Percentiles rank a stretch among this genome's conserved stretches.
These are phyloP conservation scores for Chrysomallon squamiferum DNA, from an alignment of 1,140 invertebrate genomes.

Conservation along the genomic window DNA sequence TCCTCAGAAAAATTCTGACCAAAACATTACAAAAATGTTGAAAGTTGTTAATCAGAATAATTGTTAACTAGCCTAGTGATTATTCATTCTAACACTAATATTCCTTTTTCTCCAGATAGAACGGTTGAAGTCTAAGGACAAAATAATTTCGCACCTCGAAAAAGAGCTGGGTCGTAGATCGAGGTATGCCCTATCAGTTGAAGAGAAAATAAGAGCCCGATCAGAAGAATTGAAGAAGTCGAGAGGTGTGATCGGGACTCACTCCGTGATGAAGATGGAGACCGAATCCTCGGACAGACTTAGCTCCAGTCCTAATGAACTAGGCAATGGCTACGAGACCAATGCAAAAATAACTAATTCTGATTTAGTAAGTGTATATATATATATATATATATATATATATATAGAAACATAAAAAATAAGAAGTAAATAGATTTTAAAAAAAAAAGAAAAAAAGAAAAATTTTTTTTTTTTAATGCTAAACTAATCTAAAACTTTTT, in stretches of 20 bases:
- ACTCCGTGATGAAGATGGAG: background rate
- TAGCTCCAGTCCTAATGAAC: background rate
- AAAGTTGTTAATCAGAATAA: too few relatives aligned
- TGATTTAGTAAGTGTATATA: too few relatives aligned
- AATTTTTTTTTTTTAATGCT: too few relatives aligned
- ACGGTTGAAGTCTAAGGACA: conserved; percentile 43
- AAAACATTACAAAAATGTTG: too few relatives aligned
- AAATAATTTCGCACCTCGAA: conserved; percentile 41
- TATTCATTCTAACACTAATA: too few relatives aligned
- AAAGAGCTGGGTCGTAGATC: conserved; percentile 35
- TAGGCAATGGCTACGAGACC: background rate
- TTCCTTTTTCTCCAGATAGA: conserved; percentile 38
- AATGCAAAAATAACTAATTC: background rate
- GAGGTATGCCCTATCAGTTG: conserved; percentile 17
- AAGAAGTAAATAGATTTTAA: too few relatives aligned
- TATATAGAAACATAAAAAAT: too few relatives aligned
- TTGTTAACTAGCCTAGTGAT: too few relatives aligned
- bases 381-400: too few relatives aligned
- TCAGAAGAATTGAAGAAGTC: conserved; percentile 13
- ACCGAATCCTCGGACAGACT: conserved; percentile 4
- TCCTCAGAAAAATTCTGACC: too few relatives aligned
- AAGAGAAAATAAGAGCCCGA: conserved; percentile 15
- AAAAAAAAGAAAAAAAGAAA: too few relatives aligned
- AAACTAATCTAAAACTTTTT: too few relatives aligned
- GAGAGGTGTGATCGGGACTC: background rate